phyloP scores from a whole-genome alignment of 1,140 invertebrate genomes.

The Ips typographus region DNA sequence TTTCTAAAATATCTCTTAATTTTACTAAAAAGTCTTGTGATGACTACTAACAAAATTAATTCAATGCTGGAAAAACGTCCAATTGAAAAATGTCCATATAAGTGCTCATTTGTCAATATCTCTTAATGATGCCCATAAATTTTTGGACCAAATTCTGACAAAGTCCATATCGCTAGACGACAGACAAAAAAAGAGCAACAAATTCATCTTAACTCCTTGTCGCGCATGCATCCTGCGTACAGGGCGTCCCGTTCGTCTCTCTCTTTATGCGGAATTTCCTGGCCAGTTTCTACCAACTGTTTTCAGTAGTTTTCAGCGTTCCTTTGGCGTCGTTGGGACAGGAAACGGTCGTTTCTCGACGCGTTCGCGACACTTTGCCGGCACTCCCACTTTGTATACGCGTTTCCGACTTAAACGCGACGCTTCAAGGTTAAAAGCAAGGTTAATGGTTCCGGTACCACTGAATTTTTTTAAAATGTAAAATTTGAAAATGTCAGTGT shows the following conservation, averaged over 20 bases:
- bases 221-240: conserved; percentile 16
- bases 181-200: conserved; percentile 9
- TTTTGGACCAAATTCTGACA: too few relatives aligned
- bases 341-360: not conserved
- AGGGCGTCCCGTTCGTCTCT: conserved; percentile 12
- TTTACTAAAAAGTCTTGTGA: too few relatives aligned
- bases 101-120: too few relatives aligned
- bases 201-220: conserved; percentile 12
- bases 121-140: too few relatives aligned
- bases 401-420: not conserved
- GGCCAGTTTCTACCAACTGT: not conserved
- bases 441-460: not conserved
- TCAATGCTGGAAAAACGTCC: too few relatives aligned
- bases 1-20: too few relatives aligned
- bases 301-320: conserved; percentile 13
- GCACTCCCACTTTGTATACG: conserved; percentile 13
- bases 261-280: conserved; percentile 23
- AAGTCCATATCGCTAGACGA: not conserved
- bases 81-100: too few relatives aligned
- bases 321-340: not conserved
- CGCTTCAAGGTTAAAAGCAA: conserved; percentile 1
- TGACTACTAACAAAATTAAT: too few relatives aligned
- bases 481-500: conserved; percentile 1
- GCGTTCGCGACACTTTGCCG: not conserved
- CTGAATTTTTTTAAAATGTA: not conserved